These are phyloP conservation scores for Melieria picta DNA, from an alignment of 2,888 invertebrate genomes.

Conservation along the genomic window DNA sequence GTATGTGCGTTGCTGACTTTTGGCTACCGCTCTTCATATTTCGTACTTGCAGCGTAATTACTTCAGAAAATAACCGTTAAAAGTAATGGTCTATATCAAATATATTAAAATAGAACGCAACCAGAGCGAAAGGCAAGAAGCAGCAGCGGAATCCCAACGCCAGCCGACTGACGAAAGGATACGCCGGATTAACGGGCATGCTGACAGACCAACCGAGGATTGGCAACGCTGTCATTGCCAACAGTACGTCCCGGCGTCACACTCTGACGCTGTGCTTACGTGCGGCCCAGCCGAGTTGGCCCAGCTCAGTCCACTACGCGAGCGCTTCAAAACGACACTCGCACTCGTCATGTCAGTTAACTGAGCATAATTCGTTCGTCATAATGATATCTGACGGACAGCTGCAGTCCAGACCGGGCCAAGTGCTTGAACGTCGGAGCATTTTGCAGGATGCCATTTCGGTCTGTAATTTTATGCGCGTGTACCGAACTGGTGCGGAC, in stretches of 20 bases:
- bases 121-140: neutral
- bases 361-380: constrained; percentile 48
- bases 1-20: constrained; percentile 41
- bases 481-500: too few species aligned
- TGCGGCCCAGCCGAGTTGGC: too few species aligned
- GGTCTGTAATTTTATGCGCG: too few species aligned
- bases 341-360: constrained; percentile 57
- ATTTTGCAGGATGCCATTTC: too few species aligned
- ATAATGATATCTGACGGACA: constrained; percentile 33
- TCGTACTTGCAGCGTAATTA: constrained; percentile 54
- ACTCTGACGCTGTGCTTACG: too few species aligned
- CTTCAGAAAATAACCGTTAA: constrained; percentile 65
- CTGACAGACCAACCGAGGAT: constrained; percentile 17
- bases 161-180: constrained; percentile 8
- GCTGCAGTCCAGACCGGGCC: too few species aligned
- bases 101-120: constrained; percentile 60
- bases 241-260: too few species aligned
- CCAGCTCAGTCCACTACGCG: too few species aligned
- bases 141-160: too few species aligned
- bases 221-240: neutral
- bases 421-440: too few species aligned
- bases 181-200: constrained; percentile 34
- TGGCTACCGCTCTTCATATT: too few species aligned
- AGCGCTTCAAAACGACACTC: constrained; percentile 11
- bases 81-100: constrained; percentile 64